Base-by-base conservation (phyloP, 92 coral and sea anemone genomes). In the Virgularia gustaviana region DNA sequence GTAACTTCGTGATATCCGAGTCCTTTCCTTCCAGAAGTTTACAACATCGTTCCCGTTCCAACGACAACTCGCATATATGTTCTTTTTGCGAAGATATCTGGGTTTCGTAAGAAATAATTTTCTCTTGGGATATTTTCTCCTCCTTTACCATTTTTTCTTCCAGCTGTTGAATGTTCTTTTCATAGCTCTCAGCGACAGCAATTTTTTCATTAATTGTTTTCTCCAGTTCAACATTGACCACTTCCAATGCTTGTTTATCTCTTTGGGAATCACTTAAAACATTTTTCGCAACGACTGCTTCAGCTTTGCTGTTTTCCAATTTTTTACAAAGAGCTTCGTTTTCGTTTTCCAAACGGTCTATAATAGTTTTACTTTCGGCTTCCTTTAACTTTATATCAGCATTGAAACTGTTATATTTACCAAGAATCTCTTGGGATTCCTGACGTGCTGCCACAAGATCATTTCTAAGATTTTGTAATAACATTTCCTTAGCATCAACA, bases 361-460 rank as follows among this genome's bases (percentile, higher is more conserved):
- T 15, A 31, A 73, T 85, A 1, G 65, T 41, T 6, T 81, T 85
- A 78, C 88, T 87, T 77, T 87, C 87, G 12, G 89, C 75, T 33
- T 87, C 98, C 89, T 86, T 85, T 29, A 81, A 87, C 4, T 84
- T 79, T n/a, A 86, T 87, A 27, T 89, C 83, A 27, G 71, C 87
- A 88, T 92, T 60, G 24, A 65, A 52, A 52, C 71, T 43, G 6
- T 49, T 61, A 19, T 49, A 24, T 49, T 68, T 49, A 68, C 75
- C 30, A 49, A 51, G 15, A 27, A 36, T 49, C 24, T 49, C 61
- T 28, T 36, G 43, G 15, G 47, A 30, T 44, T 43, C 49, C 0
- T 22, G 47, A 12, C 47, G 56, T 16, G 49, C 29, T 43, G 9
- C 15, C 32, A 5, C 60, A 53, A 68, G 36, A 13, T 49, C 37